Percentiles rank a stretch among this genome's conserved stretches.
These are phyloP conservation scores for Euzophera pinguis DNA, from an alignment of 2,888 invertebrate genomes.

Conservation along the genomic window DNA sequence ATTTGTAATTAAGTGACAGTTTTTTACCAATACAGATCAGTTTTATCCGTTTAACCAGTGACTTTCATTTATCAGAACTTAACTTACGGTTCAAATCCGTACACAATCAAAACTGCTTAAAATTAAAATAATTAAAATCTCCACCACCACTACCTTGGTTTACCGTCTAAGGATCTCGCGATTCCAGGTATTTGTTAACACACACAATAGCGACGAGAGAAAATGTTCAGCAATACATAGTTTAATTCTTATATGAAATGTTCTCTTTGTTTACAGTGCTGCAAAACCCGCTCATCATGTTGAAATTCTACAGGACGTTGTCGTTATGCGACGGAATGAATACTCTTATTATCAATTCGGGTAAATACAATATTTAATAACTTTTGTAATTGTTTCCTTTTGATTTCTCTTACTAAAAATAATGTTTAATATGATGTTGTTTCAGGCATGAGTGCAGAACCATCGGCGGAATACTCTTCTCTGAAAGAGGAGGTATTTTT, in stretches of 20 bases:
- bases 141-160: too few species aligned
- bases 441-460: slow-evolving; percentile 37
- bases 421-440: neutral
- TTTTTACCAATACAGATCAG: too few species aligned
- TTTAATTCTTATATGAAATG: neutral
- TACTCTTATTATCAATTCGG: slow-evolving; percentile 59
- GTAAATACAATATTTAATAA: neutral
- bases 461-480: slow-evolving; percentile 82
- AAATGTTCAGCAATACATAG: too few species aligned
- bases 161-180: too few species aligned
- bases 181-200: too few species aligned
- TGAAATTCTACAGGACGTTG: slow-evolving; percentile 88
- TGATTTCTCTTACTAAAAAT: neutral
- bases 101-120: too few species aligned
- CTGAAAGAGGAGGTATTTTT: slow-evolving; percentile 94
- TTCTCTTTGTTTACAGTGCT: slow-evolving; percentile 72
- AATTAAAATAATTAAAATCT: too few species aligned
- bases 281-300: slow-evolving; percentile 89
- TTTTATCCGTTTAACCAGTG: too few species aligned
- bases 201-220: too few species aligned
- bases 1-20: too few species aligned
- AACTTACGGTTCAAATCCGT: too few species aligned
- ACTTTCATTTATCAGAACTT: too few species aligned
- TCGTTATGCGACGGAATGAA: slow-evolving; percentile 82
- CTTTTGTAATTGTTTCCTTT: neutral